phyloP scores from a whole-genome alignment of 2,888 invertebrate species.

The Parnassius apollo region DNA sequence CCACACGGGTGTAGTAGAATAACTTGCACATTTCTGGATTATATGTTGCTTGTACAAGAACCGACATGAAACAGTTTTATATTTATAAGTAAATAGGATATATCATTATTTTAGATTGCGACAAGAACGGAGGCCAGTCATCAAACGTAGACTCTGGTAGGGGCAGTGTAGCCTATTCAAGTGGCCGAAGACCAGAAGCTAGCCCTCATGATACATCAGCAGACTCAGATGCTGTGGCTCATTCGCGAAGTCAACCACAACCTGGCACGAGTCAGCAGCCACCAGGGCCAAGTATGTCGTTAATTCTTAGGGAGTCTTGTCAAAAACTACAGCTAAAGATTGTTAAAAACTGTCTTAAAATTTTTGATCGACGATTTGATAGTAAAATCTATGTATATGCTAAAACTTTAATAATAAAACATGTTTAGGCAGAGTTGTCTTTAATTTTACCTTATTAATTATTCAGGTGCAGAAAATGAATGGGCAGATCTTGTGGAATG shows the following conservation, averaged over 20 bases:
- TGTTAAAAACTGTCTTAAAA: too few species aligned
- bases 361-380: too few species aligned
- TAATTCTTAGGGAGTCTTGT: neutral
- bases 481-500: slow-evolving; percentile 92
- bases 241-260: slow-evolving; percentile 51
- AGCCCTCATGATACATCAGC: slow-evolving; percentile 80
- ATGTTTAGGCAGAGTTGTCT: too few species aligned
- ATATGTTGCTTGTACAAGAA: too few species aligned
- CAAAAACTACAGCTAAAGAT: too few species aligned
- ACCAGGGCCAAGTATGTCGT: slow-evolving; percentile 49
- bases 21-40: too few species aligned
- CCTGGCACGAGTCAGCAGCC: slow-evolving; percentile 64
- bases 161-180: slow-evolving; percentile 90
- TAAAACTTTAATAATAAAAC: too few species aligned
- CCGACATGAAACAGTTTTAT: too few species aligned
- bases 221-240: slow-evolving; percentile 78
- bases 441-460: slow-evolving; percentile 38
- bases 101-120: slow-evolving; percentile 81
- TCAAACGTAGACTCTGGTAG: slow-evolving; percentile 90
- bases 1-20: too few species aligned
- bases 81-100: slow-evolving; percentile 1
- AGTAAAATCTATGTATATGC: too few species aligned
- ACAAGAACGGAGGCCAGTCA: slow-evolving; percentile 87
- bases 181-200: slow-evolving; percentile 83
- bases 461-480: slow-evolving; percentile 84